Evolutionary conservation across 2,888 invertebrate species (phyloP).

Genomic region (Scaptomyza reducta): DNA sequence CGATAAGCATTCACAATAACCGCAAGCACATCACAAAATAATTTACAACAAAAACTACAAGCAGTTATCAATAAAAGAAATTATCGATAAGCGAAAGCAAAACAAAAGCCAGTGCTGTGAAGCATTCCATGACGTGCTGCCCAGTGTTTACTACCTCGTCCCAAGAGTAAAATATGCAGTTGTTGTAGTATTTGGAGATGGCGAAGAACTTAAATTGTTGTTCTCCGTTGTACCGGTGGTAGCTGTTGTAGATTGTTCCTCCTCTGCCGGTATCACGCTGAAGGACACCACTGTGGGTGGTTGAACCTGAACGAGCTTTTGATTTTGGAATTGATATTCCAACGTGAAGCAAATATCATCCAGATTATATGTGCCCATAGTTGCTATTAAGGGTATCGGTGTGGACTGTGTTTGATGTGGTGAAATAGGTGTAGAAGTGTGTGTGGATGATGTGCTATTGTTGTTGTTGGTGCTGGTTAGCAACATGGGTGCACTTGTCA

Average conservation of each 20-base stretch:
- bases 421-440: slow-evolving; percentile 43
- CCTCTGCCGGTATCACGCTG: slow-evolving; percentile 60
- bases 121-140: slow-evolving; percentile 34
- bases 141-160: slow-evolving; percentile 72
- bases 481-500: slow-evolving; percentile 59
- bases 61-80: slow-evolving; percentile 3
- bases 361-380: slow-evolving; percentile 57
- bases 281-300: slow-evolving; percentile 78
- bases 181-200: slow-evolving; percentile 29
- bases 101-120: slow-evolving; percentile 27
- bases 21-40: neutral
- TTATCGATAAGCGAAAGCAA: slow-evolving; percentile 10
- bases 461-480: slow-evolving; percentile 44
- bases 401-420: slow-evolving; percentile 35
- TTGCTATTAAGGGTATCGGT: slow-evolving; percentile 48
- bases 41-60: slow-evolving; percentile 1
- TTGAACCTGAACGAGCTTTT: slow-evolving; percentile 82
- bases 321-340: slow-evolving; percentile 83
- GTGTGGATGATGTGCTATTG: slow-evolving; percentile 41
- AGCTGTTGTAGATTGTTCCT: slow-evolving; percentile 20
- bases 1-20: slow-evolving; percentile 25
- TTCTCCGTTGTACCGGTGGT: slow-evolving; percentile 25
- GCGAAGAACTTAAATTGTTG: slow-evolving; percentile 30
- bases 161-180: slow-evolving; percentile 70
- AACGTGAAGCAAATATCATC: slow-evolving; percentile 81